Conservation (phyloP, 2,113 vertebrate genomes). For the Dipodomys spectabilis region DNA sequence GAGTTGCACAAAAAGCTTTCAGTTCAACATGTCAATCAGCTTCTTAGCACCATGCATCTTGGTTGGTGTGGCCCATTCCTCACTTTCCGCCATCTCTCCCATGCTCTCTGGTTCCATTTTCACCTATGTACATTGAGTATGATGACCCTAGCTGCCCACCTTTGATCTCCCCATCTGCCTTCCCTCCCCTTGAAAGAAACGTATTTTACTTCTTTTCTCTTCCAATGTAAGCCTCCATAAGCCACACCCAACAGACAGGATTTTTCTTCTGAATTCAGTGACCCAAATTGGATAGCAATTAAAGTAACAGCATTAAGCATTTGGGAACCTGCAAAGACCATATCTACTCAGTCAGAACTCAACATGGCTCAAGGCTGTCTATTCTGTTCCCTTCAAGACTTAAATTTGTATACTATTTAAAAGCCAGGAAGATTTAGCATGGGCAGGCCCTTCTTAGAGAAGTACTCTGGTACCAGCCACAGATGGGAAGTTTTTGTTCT, state of each 20-base stretch:
- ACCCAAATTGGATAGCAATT: conserved; percentile 11
- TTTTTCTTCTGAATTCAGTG: background rate
- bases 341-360: background rate
- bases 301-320: background rate
- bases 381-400: background rate
- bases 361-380: background rate
- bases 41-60: no score
- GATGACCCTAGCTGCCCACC: no score
- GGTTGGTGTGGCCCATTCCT: no score
- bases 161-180: no score
- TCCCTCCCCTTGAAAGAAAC: no score
- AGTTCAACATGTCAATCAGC: no score
- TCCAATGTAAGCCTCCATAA: conserved; percentile 46
- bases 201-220: conserved; percentile 30
- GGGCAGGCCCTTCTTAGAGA: background rate
- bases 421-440: background rate
- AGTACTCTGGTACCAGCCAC: background rate
- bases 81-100: no score
- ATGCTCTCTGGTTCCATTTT: no score
- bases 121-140: no score
- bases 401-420: background rate
- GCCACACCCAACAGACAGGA: background rate
- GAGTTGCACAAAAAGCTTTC: no score
- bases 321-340: conserved; percentile 16
- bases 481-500: background rate